Conservation (phyloP, 2,113 vertebrate species). For the Hippocampus comes region DNA sequence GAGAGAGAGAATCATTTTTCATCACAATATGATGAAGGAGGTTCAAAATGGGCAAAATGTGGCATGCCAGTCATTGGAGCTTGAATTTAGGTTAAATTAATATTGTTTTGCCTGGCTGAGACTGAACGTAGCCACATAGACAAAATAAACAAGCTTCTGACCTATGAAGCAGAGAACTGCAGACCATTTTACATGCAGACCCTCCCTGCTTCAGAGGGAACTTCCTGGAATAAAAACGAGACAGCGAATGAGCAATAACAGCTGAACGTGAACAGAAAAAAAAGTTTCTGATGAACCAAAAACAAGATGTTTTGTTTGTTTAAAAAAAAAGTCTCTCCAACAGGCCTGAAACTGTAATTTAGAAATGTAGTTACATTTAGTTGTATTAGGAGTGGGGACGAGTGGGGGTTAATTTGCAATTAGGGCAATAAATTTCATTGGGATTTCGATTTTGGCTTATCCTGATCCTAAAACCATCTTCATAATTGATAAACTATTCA, state of each 20-base stretch:
- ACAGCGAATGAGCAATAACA: constrained; percentile 97
- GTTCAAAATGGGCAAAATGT: constrained; percentile 58
- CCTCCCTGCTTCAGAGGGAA: constrained; percentile 99
- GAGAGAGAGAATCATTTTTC: neutral
- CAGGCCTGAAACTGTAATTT: no score
- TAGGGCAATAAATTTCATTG: no score
- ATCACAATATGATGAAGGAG: constrained; percentile 11
- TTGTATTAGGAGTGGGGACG: no score
- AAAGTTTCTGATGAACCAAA: neutral
- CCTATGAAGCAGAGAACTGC: constrained; percentile 99
- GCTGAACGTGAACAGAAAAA: constrained; percentile 79
- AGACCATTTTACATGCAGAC: constrained; percentile 99
- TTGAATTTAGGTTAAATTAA: constrained; percentile 30
- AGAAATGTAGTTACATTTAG: no score
- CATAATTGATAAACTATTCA: no score
- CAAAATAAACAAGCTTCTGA: constrained; percentile 99
- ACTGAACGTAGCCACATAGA: constrained; percentile 99
- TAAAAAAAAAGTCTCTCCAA: no score
- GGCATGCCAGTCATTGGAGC: constrained; percentile 81
- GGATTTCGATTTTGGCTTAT: no score
- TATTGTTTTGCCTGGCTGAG: constrained; percentile 69
- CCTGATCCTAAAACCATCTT: no score
- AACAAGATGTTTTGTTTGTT: no score
- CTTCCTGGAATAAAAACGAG: constrained; percentile 97
- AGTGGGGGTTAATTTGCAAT: constrained; percentile 19